Conservation (phyloP, 2,888 invertebrate genomes). For the Lamellibrachia columna region DNA sequence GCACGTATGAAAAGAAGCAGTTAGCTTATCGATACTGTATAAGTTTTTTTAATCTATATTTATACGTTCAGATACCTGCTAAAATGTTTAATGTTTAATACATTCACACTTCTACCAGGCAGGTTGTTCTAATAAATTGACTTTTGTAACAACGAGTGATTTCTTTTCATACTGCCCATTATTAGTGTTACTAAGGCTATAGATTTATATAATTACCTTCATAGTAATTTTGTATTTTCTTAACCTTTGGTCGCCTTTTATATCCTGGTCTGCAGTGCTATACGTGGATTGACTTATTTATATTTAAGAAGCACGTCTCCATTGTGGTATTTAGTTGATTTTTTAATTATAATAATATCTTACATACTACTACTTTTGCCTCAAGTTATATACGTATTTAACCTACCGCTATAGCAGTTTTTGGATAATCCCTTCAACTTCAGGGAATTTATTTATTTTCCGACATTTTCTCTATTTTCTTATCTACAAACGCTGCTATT, state of each 20-base stretch:
- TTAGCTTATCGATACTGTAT: too few species aligned
- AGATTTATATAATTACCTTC: background rate
- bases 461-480: background rate
- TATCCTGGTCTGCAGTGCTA: too few species aligned
- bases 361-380: background rate
- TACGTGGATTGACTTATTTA: too few species aligned
- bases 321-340: too few species aligned
- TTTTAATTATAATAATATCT: background rate
- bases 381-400: background rate
- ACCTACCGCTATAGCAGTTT: background rate
- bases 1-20: background rate
- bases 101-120: too few species aligned
- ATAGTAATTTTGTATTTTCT: background rate
- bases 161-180: background rate
- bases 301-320: too few species aligned
- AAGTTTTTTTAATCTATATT: too few species aligned
- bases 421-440: background rate
- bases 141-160: background rate
- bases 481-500: background rate
- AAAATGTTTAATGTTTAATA: too few species aligned
- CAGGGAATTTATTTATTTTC: background rate
- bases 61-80: too few species aligned
- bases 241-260: background rate
- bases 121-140: too few species aligned
- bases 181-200: background rate